Percentiles rank a stretch among this genome's conserved stretches.
Conservation (phyloP, 92 coral and sea anemone genomes). For the Porites divaricata region DNA sequence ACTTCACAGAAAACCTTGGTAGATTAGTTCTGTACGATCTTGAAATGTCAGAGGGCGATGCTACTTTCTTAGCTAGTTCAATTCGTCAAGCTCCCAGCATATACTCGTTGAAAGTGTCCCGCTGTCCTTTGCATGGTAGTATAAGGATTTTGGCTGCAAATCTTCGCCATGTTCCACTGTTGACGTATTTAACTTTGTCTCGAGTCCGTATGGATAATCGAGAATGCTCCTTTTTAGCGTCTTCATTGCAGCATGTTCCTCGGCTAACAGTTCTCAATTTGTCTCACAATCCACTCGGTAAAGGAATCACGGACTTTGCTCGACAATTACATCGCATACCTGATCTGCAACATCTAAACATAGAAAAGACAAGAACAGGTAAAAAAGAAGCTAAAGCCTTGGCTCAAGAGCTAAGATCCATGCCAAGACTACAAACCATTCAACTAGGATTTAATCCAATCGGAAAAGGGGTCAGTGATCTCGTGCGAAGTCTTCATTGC, state of each 20-base stretch:
- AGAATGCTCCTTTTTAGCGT: slow-evolving; percentile 1
- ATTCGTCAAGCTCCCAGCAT: background rate
- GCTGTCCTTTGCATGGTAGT: background rate
- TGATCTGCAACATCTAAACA: background rate
- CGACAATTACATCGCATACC: slow-evolving; percentile 7
- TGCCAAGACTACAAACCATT: background rate
- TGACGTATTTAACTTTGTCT: background rate
- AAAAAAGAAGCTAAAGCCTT: slow-evolving; percentile 3
- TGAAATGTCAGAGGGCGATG: background rate
- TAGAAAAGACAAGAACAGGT: background rate
- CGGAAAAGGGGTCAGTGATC: slow-evolving; percentile 9
- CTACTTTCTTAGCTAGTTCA: slow-evolving; percentile 4
- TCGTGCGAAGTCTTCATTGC: background rate
- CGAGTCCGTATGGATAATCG: slow-evolving; percentile 13
- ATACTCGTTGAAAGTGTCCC: background rate
- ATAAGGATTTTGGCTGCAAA: background rate
- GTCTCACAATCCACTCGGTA: slow-evolving; percentile 2
- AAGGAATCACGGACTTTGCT: slow-evolving; percentile 21
- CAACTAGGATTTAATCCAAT: slow-evolving; percentile 4
- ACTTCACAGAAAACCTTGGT: slow-evolving; percentile 6
- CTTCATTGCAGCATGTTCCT: slow-evolving; percentile 3
- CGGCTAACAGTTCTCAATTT: background rate
- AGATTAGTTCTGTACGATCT: background rate
- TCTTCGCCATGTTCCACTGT: slow-evolving; percentile 1
- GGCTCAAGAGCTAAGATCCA: background rate